Evolutionary conservation across 1,140 invertebrate species (phyloP), one percentile per base, ranked within the genome.

Genomic region (Phthorimaea operculella): DNA sequence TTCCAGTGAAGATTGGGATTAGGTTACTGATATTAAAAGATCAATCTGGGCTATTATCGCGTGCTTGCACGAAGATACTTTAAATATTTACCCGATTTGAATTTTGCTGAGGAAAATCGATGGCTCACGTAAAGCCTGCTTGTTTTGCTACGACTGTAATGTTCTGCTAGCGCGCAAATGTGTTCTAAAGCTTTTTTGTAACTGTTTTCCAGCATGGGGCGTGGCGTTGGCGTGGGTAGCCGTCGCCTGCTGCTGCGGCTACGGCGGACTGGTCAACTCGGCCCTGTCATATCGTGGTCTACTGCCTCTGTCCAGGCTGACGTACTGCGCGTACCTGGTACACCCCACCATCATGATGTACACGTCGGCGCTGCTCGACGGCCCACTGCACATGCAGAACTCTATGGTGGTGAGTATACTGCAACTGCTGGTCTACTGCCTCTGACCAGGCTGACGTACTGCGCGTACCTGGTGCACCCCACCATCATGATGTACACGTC

Each of bases 241-340:
- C 7, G 82, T 95, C 15, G 92, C 93, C 17, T 96, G 94, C 68
- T 90, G 90, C 66, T 90, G 90, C 59, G 92, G 92, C 2, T 89
- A 92, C 63, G 92, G 92, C 45, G 91, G 91, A 45, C 87, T 91
- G 18, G 80, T 94, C 11, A 90, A 94, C 78, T 89, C 87, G 0
- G 80, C 96, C 16, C 86, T 98, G 15, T 95, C 94, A 0, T 94
- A 94, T 77, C 88, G 90, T 39, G 89, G 92, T 0, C 88, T 95
- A 42, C 89, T 95, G 62, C 95, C 96, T 0, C 85, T 97, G n/a
- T 94, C 93, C 62, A 88, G 95, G 51, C 88, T 98, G 34, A 96
- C 95, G 1, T 98, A 96, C 80, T 94, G 93, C 74, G 92, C 94
- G 8, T 98, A 97, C 78, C 88, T 98, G 18, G 89, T 97, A 11